Evolutionary conservation across 2,888 invertebrate species (phyloP), one percentile per base, ranked within the genome.

Genomic region (Phortica okadai): DNA sequence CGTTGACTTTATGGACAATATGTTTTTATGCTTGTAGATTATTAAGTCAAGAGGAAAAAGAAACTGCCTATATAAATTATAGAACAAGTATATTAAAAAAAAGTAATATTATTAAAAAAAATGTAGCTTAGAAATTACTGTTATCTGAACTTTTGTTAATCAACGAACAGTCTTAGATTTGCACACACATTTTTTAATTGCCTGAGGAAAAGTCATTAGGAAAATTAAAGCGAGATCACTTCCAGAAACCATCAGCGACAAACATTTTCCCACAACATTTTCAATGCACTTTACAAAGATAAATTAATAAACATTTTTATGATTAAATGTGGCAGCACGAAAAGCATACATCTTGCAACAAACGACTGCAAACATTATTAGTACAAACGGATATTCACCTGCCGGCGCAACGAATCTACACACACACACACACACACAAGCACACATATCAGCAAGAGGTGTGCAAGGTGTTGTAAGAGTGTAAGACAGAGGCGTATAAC

Each of bases 391-490:
- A 56, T 72, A 58, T 50, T 79, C 85, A 86, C 85, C 85, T 86
- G 85, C 81, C 77, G 74, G 85, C 89, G 85, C 78, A 83, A 42
- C 85, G 81, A 86, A 86, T 86, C 77, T 42, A n/a, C 69, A 50
- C 50, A 50, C 72, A 62, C 70, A 73, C 81, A 79, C 88, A 88
- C 86, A 88, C 87, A 66, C 42, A 41, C 66, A 66, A 8, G 42
- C 41, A 75, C 77, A 50, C 42, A 45, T 70, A 45, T n/a, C 70
- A 33, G 33, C 33, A 4, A 4, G 45, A 67, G 67, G 45, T 42
- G 70, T 72, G 77, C 72, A 58, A 76, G 80, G 80, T 82, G 81
- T 82, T 50, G 50, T 50, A 50, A 50, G 50, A 50, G 66, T 66
- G 66, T 7, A 66, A 66, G 66, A 10, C 62, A n/a, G 16, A 59